Conservation (phyloP, 1,140 invertebrate species). For the Drosophila trapezifrons region DNA sequence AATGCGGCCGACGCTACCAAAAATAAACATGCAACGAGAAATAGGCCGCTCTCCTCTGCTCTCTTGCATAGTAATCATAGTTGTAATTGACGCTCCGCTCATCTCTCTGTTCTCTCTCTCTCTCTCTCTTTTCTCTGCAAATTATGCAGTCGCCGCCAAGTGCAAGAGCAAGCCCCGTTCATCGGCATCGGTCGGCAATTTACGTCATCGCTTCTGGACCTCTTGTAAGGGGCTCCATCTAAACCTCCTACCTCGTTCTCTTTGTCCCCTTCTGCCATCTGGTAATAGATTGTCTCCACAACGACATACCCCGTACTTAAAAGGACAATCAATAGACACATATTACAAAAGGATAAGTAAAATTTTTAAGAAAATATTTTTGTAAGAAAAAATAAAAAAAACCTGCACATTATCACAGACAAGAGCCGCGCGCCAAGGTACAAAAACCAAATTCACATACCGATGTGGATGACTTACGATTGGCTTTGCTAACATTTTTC, state of each 20-base stretch:
- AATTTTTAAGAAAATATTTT: no score
- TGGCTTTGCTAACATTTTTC: no score
- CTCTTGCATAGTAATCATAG: constrained; percentile 26
- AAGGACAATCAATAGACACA: neutral
- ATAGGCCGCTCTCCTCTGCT: constrained; percentile 62
- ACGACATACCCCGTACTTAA: neutral
- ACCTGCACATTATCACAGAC: no score
- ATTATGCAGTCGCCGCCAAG: constrained; percentile 48
- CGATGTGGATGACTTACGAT: no score
- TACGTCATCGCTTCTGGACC: constrained; percentile 57
- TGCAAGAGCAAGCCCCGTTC: constrained; percentile 62
- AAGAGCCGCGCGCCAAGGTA: no score
- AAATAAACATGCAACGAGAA: constrained; percentile 77
- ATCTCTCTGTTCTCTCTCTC: constrained; percentile 36
- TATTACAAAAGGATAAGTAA: no score
- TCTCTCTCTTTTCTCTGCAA: constrained; percentile 1
- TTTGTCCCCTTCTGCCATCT: neutral
- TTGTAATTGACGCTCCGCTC: constrained; percentile 52
- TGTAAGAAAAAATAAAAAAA: no score
- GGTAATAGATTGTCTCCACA: neutral
- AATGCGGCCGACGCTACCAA: constrained; percentile 60
- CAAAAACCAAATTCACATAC: no score
- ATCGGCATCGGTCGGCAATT: constrained; percentile 57
- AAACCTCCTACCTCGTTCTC: neutral
- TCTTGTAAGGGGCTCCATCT: neutral